Evolutionary conservation across 2,888 invertebrate species (phyloP).

Genomic region (Muschampia plurimacula): DNA sequence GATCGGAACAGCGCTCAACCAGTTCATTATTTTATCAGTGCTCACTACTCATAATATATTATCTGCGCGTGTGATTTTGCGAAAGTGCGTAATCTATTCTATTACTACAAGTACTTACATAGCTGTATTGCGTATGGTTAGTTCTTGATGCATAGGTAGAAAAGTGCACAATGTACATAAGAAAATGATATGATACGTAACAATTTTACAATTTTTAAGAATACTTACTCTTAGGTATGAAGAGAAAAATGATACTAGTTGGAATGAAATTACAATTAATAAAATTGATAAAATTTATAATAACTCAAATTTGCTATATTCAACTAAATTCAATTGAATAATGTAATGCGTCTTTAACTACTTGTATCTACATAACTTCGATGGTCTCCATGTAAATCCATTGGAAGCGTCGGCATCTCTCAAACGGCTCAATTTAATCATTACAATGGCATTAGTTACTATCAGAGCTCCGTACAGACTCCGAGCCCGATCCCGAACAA

Average conservation of each 20-base stretch:
- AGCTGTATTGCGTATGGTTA: slow-evolving; percentile 18
- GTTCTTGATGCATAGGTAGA: not conserved
- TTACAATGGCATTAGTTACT: slow-evolving; percentile 36
- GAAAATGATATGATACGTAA: not conserved
- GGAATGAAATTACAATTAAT: not conserved
- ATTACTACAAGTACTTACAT: not conserved
- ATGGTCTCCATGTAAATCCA: slow-evolving; percentile 18
- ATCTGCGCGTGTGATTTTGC: slow-evolving; percentile 34
- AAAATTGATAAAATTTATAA: too few relatives aligned
- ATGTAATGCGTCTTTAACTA: not conserved
- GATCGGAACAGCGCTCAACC: slow-evolving; percentile 55
- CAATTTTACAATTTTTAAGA: not conserved
- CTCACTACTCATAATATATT: slow-evolving; percentile 18
- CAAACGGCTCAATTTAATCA: slow-evolving; percentile 38
- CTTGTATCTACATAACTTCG: not conserved
- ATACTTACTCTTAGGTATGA: not conserved
- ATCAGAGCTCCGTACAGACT: slow-evolving; percentile 22
- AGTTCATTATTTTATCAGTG: slow-evolving; percentile 33
- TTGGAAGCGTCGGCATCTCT: slow-evolving; percentile 20
- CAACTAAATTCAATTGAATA: not conserved
- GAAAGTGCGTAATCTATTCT: slow-evolving; percentile 28
- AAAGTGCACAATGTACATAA: not conserved
- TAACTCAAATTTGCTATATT: too few relatives aligned
- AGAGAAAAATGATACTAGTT: not conserved
- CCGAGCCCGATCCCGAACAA: slow-evolving; percentile 51